Conservation (phyloP, 1,140 invertebrate genomes). For the Drosophila lowei region DNA sequence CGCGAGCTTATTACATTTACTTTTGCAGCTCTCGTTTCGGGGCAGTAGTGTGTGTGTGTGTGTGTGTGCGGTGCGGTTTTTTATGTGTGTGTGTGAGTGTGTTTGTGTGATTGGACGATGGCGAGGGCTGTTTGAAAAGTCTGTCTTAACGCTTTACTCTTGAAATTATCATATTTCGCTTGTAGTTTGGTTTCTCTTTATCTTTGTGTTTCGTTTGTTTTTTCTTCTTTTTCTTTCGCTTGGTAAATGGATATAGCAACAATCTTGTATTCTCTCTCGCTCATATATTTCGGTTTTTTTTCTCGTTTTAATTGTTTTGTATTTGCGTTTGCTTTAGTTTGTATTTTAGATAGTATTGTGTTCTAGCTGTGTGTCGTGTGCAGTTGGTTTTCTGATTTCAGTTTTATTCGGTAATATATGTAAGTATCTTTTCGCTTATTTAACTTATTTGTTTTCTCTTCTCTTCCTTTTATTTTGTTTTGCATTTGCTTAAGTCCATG, state of each 20-base stretch:
- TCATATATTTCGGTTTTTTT: conserved; percentile 64
- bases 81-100: no score
- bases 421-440: conserved; percentile 54
- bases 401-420: conserved; percentile 32
- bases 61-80: no score
- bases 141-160: conserved; percentile 17
- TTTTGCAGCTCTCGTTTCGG: no score
- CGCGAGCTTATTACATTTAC: no score
- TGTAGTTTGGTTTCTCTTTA: no score
- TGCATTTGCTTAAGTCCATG: conserved; percentile 69
- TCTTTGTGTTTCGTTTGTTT: conserved; percentile 33
- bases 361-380: conserved; percentile 69
- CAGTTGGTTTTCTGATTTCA: conserved; percentile 39
- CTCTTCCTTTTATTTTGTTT: conserved; percentile 38
- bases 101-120: no score
- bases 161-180: conserved; percentile 43
- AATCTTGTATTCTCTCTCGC: conserved; percentile 83
- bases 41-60: no score
- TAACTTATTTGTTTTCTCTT: conserved; percentile 39
- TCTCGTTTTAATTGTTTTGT: conserved; percentile 28
- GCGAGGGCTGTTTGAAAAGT: no score
- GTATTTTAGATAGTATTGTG: conserved; percentile 66
- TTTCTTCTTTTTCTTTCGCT: conserved; percentile 39
- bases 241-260: conserved; percentile 80
- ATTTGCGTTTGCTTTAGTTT: conserved; percentile 47